These are phyloP conservation scores for Pygocentrus nattereri DNA, from an alignment of 2,797 vertebrate species.

Conservation along the genomic window DNA sequence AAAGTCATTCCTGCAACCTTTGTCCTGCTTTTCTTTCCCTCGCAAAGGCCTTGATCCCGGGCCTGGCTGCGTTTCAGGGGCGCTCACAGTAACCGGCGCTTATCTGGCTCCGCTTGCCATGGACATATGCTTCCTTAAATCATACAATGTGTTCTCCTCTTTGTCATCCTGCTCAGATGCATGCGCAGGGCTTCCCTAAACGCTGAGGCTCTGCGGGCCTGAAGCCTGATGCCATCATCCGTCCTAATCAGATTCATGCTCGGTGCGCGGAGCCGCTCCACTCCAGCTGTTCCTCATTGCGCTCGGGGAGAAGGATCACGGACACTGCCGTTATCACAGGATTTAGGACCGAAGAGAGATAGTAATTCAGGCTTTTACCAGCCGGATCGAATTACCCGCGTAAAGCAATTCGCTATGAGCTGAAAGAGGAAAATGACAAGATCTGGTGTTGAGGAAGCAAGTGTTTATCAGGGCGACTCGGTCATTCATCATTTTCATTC, in stretches of 20 bases:
- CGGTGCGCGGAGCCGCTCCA: constrained; percentile 58
- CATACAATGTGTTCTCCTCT: constrained; percentile 59
- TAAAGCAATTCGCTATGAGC: constrained; percentile 61
- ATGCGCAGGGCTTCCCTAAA: constrained; percentile 60
- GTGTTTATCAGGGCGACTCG: constrained; percentile 23
- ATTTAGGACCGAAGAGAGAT: constrained; percentile 70
- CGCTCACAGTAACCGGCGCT: constrained; percentile 16
- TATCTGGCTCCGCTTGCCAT: constrained; percentile 15
- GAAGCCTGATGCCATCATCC: constrained; percentile 65
- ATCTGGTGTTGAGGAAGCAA: constrained; percentile 36
- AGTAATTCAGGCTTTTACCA: constrained; percentile 65
- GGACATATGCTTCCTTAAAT: constrained; percentile 61
- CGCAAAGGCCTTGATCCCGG: constrained; percentile 49
- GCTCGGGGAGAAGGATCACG: constrained; percentile 51
- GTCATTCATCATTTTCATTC: constrained; percentile 8
- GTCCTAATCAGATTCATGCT: constrained; percentile 65
- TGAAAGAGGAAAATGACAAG: constrained; percentile 40
- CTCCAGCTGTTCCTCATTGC: constrained; percentile 78
- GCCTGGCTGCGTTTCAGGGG: constrained; percentile 57
- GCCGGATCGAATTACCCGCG: constrained; percentile 65
- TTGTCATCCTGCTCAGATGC: constrained; percentile 51
- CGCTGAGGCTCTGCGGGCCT: constrained; percentile 63
- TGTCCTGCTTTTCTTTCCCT: constrained; percentile 55
- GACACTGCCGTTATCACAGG: constrained; percentile 68
- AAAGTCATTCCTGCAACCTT: constrained; percentile 33